Evolutionary conservation across 2,888 invertebrate species (phyloP).

Genomic region (Athalia cordata): DNA sequence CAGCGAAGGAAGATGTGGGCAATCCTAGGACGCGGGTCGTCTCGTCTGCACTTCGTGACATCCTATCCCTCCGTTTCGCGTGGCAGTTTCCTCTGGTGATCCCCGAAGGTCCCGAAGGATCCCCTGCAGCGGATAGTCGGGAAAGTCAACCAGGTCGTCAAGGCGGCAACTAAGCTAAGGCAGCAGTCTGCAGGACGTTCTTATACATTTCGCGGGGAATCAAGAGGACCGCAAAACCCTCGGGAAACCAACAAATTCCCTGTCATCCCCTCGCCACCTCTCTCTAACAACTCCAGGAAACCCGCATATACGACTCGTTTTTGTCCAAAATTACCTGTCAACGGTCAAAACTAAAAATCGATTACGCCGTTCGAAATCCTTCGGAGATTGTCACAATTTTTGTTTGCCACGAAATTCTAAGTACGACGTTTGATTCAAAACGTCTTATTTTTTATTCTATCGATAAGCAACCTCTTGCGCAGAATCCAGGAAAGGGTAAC

Average conservation of each 20-base stretch:
- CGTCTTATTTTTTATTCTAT: too few relatives aligned
- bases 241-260: constrained; percentile 61
- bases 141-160: constrained; percentile 17
- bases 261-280: constrained; percentile 61
- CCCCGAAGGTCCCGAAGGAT: constrained; percentile 1
- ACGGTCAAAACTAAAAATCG: not conserved
- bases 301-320: not conserved
- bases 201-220: constrained; percentile 50
- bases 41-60: constrained; percentile 56
- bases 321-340: constrained; percentile 11
- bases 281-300: constrained; percentile 41
- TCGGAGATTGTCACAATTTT: not conserved
- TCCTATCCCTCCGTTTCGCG: constrained; percentile 52
- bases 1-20: constrained; percentile 55
- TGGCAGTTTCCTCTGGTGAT: not conserved
- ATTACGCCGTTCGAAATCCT: not conserved
- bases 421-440: too few relatives aligned
- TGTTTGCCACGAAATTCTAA: not conserved
- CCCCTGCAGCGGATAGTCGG: not conserved
- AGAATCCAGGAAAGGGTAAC: not conserved
- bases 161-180: not conserved
- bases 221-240: constrained; percentile 48
- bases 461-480: not conserved
- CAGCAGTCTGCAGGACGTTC: too few relatives aligned
- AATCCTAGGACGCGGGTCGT: constrained; percentile 61